These are phyloP conservation scores for Microctonus aethiopoides DNA, from an alignment of 2,888 invertebrate species.

Conservation along the genomic window DNA sequence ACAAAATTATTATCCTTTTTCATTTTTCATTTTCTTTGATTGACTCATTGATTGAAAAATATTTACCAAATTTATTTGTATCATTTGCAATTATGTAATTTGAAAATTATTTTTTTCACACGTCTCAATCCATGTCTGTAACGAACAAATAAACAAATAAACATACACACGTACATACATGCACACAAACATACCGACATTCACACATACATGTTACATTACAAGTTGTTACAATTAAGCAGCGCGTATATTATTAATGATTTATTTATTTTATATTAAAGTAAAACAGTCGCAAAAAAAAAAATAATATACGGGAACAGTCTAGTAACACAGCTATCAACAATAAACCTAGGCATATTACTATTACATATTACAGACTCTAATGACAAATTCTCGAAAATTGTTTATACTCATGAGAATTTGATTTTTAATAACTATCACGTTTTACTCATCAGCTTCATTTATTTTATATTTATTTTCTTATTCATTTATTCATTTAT, in stretches of 20 bases:
- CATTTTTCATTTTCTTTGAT: background rate
- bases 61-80: slow-evolving; percentile 6
- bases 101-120: slow-evolving; percentile 7
- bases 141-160: too few relatives aligned
- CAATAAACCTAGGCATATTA: slow-evolving; percentile 41
- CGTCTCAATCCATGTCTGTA: background rate
- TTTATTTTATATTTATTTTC: background rate
- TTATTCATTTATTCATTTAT: background rate
- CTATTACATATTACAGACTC: slow-evolving; percentile 13
- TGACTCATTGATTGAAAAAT: background rate
- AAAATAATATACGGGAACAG: slow-evolving; percentile 49
- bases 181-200: too few relatives aligned
- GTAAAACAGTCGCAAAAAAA: slow-evolving; percentile 36
- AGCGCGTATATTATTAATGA: slow-evolving; percentile 9
- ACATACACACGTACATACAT: too few relatives aligned
- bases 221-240: slow-evolving; percentile 29
- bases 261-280: slow-evolving; percentile 26
- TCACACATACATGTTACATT: slow-evolving; percentile 32
- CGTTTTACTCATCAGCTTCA: background rate
- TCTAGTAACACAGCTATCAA: slow-evolving; percentile 56
- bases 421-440: slow-evolving; percentile 2
- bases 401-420: slow-evolving; percentile 16
- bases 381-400: slow-evolving; percentile 23
- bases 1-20: background rate
- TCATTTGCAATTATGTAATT: background rate